Base-by-base conservation (phyloP, 2,888 invertebrate species). In the Ophioninae sp. region DNA sequence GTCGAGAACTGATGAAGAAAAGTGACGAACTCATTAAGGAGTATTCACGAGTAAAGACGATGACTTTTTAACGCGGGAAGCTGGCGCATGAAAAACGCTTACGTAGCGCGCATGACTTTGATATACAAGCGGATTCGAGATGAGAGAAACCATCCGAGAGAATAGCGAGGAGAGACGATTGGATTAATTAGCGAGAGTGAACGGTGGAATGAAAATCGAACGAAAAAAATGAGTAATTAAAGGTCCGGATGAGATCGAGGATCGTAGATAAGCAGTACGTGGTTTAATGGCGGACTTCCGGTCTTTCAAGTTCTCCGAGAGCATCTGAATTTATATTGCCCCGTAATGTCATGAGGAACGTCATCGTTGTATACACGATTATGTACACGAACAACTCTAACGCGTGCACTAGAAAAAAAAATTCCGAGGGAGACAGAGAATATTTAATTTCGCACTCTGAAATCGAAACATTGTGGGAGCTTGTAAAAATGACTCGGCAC, bases 171-270 rank as follows among this genome's bases (percentile, higher is more conserved):
- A 50, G 61, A 30, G 68, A 68, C 44, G 23, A 44, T 13, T 23
- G 61, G 62, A 67, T 73, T 64, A 62, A 70, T 62, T 57, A 72
- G 61, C 56, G 39, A 50, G 21, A n/a, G 50, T 44, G 69, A 64
- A 30, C 10, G 57, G 72, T 56, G 57, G 72, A 61, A 69, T 57
- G 56, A 72, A 75, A 72, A 82, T 61, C 64, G 67, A 81, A 85
- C 65, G 77, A 73, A 84, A 82, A 82, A 87, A 84, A 83, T 65
- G 81, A 83, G 85, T 86, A 87, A 87, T 87, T 87, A 87, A 87
- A 85, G 82, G 84, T 83, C 77, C 81, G 85, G 82, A 85, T 67
- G 69, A 85, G 87, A 87, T 87, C 70, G 83, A 69, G 77, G 78
- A 70, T 81, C 41, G 21, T 68, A 84, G 85, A 87, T 82, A 86